Percentiles rank a stretch among this genome's conserved stretches.
phyloP scores from a whole-genome alignment of 2,888 invertebrate genomes.

The Rutpela maculata region DNA sequence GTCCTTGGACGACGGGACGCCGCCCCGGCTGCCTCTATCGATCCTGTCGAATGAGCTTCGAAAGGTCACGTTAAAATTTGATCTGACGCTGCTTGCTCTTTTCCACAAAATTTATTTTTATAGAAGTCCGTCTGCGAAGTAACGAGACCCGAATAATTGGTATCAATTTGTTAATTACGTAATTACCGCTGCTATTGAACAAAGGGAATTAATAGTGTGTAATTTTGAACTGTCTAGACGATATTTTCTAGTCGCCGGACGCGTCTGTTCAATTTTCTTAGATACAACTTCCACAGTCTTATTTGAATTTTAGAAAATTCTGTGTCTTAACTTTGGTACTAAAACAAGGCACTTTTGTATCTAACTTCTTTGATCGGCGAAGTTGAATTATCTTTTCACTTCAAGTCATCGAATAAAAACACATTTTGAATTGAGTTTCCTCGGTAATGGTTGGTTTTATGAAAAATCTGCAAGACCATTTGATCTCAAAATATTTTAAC shows the following conservation, averaged over 20 bases:
- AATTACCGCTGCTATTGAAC: background rate
- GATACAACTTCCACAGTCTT: background rate
- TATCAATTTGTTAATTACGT: background rate
- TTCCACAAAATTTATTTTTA: constrained; percentile 26
- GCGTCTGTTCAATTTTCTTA: background rate
- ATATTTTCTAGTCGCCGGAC: background rate
- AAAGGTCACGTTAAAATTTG: constrained; percentile 38
- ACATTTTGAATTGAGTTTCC: no score
- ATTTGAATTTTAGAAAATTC: no score
- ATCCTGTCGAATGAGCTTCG: constrained; percentile 37
- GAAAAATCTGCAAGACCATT: no score
- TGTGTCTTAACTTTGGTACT: no score
- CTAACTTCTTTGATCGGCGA: no score
- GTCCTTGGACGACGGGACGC: constrained; percentile 58
- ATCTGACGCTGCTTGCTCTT: constrained; percentile 18
- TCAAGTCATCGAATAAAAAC: no score
- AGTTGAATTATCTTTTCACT: no score
- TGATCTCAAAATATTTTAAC: no score
- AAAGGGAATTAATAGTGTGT: background rate
- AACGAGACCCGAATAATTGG: constrained; percentile 16
- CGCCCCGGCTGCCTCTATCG: constrained; percentile 52
- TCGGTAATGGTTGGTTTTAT: no score
- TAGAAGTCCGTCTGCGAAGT: background rate
- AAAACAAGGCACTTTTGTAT: no score
- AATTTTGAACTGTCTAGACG: background rate